Conservation (phyloP, 64 coral and sea anemone species). For the Exaiptasia diaphana region DNA sequence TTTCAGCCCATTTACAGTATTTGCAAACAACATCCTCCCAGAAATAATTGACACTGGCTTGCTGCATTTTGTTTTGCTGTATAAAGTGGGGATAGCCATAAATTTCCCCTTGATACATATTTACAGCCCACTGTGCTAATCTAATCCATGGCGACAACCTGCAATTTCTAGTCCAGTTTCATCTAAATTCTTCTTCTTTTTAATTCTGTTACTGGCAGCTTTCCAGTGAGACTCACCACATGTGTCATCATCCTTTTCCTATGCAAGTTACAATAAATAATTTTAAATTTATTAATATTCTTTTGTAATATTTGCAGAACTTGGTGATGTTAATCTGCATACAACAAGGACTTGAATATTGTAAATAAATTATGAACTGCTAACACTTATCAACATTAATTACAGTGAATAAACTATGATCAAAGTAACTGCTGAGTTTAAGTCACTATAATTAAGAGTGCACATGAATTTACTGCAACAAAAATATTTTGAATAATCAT, state of each 20-base stretch:
- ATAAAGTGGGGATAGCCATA: conserved; percentile 68
- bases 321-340: neutral
- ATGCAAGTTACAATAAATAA: neutral
- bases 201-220: conserved; percentile 42
- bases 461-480: too few relatives aligned
- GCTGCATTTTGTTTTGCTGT: conserved; percentile 15
- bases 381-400: too few relatives aligned
- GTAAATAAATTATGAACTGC: too few relatives aligned
- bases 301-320: neutral
- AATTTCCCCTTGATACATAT: conserved; percentile 58
- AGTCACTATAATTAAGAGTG: too few relatives aligned
- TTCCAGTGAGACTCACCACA: conserved; percentile 67
- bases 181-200: conserved; percentile 23
- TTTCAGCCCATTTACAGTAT: conserved; percentile 56
- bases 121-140: conserved; percentile 51
- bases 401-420: too few relatives aligned
- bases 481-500: too few relatives aligned
- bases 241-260: conserved; percentile 6
- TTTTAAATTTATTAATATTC: neutral
- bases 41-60: conserved; percentile 41
- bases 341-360: too few relatives aligned
- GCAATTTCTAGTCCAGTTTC: conserved; percentile 70
- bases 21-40: conserved; percentile 78
- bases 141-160: conserved; percentile 61
- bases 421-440: too few relatives aligned